Base-by-base conservation (phyloP, 2,888 invertebrate species). In the Biston betularia region DNA sequence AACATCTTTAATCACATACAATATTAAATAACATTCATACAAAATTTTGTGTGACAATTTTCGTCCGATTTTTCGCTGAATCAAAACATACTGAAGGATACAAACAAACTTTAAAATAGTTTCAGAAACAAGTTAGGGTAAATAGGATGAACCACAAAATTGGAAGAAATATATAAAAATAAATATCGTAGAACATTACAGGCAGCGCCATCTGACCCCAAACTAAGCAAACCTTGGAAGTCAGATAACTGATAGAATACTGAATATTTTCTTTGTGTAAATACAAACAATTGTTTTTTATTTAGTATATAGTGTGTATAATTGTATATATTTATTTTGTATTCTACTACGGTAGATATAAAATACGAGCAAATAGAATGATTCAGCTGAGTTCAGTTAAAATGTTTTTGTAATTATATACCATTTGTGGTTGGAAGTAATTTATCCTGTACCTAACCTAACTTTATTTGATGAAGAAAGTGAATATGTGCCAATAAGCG, bases 1-100 rank as follows among this genome's bases (percentile, higher is more conserved):
- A 88, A 90, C 86, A 89, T 85, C 73, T 82, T 82, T 89, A 90
- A 92, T 91, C 90, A 90, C 92, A 88, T 88, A 89, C 86, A 88
- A 83, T 86, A 87, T 88, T 89, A 88, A 88, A 89, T 89, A 89
- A 84, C 89, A 84, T 84, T 86, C 91, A 85, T 83, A 83, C 85
- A 80, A 71, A 81, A 77, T 48, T 80, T 74, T 77, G 74, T 78
- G 74, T 71, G 74, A 14, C 24, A 0, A 75, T 64, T 75, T 80
- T 69, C 70, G 76, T 73, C 75, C 73, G 68, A 71, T 65, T 42
- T 42, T 12, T 46, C 15, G 2, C n/a, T n/a, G 24, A 24, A 24
- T 24, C 3, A 24, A 24, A 24, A 24, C 24, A 2, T 3, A 24
- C 24, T 3, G 24, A 24, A 3, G 3, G 3, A 24, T 24, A 24